Percentiles rank a stretch among this genome's conserved stretches.
phyloP scores from a whole-genome alignment of 2,797 vertebrate species.

The Sebastes hopkinsi region DNA sequence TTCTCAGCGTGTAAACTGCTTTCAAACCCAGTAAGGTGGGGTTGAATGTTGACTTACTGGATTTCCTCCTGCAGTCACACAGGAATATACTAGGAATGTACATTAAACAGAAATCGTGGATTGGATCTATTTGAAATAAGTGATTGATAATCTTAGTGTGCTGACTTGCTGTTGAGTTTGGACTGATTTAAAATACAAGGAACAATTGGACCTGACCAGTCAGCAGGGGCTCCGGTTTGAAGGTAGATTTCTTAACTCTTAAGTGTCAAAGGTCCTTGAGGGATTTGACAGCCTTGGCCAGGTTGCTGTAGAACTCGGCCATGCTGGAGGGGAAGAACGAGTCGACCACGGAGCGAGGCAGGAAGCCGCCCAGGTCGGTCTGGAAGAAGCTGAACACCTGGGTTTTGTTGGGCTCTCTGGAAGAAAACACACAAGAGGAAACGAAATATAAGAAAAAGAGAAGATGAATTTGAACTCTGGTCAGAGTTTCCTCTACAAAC shows the following conservation, averaged over 20 bases:
- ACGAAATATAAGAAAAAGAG: no score
- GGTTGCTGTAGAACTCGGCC: constrained; percentile 89
- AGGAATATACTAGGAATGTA: not conserved
- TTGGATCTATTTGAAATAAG: not conserved
- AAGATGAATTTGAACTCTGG: not conserved
- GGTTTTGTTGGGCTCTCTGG: constrained; percentile 90
- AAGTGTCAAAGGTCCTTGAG: constrained; percentile 73
- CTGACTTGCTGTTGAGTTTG: not conserved
- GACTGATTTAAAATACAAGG: constrained; percentile 9
- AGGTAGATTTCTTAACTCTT: not conserved
- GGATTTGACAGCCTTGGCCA: constrained; percentile 85
- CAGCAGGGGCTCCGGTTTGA: not conserved
- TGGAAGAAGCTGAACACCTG: constrained; percentile 93
- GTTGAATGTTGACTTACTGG: not conserved
- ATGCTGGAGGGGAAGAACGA: constrained; percentile 96
- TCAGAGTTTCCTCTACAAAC: not conserved
- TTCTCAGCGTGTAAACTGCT: not conserved
- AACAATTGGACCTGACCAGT: constrained; percentile 3
- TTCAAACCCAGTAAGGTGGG: not conserved
- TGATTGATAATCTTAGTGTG: not conserved
- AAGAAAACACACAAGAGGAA: not conserved
- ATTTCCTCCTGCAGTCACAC: not conserved
- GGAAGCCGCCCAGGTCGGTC: constrained; percentile 91
- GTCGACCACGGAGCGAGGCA: constrained; percentile 92
- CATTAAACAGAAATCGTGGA: not conserved